phyloP scores from a whole-genome alignment of 2,797 vertebrate genomes.

The Enteromius viviparus region DNA sequence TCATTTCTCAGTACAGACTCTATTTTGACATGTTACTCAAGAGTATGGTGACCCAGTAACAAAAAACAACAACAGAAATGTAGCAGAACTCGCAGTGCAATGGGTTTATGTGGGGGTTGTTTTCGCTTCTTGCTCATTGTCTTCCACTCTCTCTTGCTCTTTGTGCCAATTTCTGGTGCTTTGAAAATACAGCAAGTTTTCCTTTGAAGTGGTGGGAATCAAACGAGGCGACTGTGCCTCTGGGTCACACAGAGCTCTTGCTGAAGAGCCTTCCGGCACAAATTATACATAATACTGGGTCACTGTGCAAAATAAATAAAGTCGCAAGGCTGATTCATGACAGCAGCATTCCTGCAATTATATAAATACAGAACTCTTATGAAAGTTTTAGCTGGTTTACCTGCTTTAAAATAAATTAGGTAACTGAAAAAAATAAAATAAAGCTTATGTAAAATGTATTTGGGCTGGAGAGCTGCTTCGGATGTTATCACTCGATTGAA shows the following conservation, averaged over 20 bases:
- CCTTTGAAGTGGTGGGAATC: conserved; percentile 66
- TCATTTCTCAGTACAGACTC: conserved; percentile 46
- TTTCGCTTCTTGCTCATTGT: conserved; percentile 47
- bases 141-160: conserved; percentile 39
- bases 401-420: background rate
- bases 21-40: conserved; percentile 64
- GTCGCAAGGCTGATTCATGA: background rate
- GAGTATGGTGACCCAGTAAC: conserved; percentile 68
- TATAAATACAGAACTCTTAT: background rate
- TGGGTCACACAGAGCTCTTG: conserved; percentile 5
- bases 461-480: too few species aligned
- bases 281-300: conserved; percentile 7
- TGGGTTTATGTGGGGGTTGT: conserved; percentile 60
- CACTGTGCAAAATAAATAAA: conserved; percentile 15
- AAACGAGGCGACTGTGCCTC: conserved; percentile 58
- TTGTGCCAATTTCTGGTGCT: conserved; percentile 58
- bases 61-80: conserved; percentile 47
- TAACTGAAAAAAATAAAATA: background rate
- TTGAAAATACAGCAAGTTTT: conserved; percentile 63
- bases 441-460: background rate
- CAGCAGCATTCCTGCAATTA: background rate
- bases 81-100: conserved; percentile 51
- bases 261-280: conserved; percentile 17
- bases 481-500: too few species aligned
- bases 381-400: background rate